These are phyloP conservation scores for Nestor notabilis DNA, from an alignment of 2,113 vertebrate genomes.

Conservation along the genomic window DNA sequence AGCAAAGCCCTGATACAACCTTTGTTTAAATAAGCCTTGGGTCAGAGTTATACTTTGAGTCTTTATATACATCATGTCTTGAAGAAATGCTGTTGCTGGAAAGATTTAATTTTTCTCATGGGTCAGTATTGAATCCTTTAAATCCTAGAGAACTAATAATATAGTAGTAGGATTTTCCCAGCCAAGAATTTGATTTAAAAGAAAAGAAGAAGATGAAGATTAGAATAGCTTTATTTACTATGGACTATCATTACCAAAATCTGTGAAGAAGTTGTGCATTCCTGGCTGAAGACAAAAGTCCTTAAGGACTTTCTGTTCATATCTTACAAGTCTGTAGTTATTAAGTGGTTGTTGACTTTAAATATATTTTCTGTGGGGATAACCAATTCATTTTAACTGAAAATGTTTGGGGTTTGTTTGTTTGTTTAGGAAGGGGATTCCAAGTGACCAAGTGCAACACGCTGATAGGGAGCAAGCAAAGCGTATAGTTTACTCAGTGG, in stretches of 20 bases:
- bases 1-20: background rate
- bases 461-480: conserved; percentile 88
- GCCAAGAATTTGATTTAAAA: background rate
- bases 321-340: background rate
- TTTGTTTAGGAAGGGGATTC: conserved; percentile 82
- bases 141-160: background rate
- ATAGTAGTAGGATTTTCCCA: background rate
- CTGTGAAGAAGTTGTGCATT: background rate
- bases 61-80: rapidly evolving
- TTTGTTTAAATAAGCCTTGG: background rate
- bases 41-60: background rate
- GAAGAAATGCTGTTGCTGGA: background rate
- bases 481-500: conserved; percentile 85
- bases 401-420: background rate
- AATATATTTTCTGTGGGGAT: background rate
- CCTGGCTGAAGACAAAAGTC: background rate
- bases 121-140: background rate
- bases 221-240: background rate
- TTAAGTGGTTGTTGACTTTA: background rate
- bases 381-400: background rate
- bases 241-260: background rate
- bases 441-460: conserved; percentile 70
- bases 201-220: background rate
- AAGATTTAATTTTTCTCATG: background rate
- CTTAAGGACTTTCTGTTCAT: background rate